Evolutionary conservation across 2,113 vertebrate genomes (phyloP).

Genomic region (Mastomys natalensis): DNA sequence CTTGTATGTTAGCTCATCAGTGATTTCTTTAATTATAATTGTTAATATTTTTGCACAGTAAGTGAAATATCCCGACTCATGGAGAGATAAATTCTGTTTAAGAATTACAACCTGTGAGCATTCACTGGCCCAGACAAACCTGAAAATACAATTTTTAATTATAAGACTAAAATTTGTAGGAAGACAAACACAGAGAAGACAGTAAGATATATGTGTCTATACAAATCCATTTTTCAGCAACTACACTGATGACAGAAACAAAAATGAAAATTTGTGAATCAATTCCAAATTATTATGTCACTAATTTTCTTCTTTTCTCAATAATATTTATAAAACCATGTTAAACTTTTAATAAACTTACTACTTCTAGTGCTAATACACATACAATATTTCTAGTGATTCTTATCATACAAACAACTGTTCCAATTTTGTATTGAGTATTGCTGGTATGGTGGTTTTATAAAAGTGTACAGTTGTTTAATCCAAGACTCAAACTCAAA

Average conservation of each 20-base stretch:
- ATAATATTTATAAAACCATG: neutral
- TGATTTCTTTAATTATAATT: neutral
- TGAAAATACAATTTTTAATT: neutral
- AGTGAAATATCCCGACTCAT: neutral
- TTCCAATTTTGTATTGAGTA: neutral
- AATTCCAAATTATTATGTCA: neutral
- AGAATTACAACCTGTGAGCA: neutral
- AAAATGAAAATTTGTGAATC: conserved; percentile 14
- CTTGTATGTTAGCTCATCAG: neutral
- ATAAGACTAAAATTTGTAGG: neutral
- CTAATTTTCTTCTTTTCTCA: neutral
- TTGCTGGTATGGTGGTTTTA: neutral
- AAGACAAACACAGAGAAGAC: neutral
- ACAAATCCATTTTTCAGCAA: neutral
- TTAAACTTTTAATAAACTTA: conserved; percentile 2
- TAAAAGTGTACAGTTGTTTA: neutral
- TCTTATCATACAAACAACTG: neutral
- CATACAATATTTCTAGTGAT: neutral
- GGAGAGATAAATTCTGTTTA: neutral
- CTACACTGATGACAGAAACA: neutral
- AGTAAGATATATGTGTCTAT: neutral
- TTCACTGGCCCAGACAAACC: neutral
- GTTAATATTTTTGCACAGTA: neutral
- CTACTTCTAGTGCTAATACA: neutral
- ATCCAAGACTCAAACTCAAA: neutral